These are phyloP conservation scores for Oryzias celebensis DNA, from an alignment of 2,113 vertebrate genomes.

Conservation along the genomic window DNA sequence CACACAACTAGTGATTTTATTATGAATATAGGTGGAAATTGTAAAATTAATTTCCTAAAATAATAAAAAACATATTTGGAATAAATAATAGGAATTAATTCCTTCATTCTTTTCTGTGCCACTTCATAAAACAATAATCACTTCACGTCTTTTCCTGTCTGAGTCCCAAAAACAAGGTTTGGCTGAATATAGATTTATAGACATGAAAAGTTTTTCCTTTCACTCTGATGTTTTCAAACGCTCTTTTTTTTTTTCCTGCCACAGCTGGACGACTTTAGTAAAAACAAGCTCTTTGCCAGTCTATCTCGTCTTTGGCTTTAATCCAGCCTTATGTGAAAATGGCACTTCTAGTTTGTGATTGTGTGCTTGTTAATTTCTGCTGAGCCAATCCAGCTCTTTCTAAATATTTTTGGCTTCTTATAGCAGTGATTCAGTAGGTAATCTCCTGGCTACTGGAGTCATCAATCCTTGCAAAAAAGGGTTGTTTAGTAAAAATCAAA, in stretches of 20 bases:
- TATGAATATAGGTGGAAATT: too few relatives aligned
- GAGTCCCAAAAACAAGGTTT: too few relatives aligned
- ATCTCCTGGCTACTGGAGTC: neutral
- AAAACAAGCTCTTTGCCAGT: constrained; percentile 5
- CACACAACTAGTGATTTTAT: too few relatives aligned
- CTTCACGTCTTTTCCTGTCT: neutral
- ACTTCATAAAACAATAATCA: neutral
- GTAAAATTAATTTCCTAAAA: neutral
- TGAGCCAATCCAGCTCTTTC: constrained; percentile 12
- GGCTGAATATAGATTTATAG: too few relatives aligned
- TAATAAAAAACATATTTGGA: too few relatives aligned
- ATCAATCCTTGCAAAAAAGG: neutral
- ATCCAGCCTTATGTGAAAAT: constrained; percentile 4
- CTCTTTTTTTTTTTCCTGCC: constrained; percentile 5
- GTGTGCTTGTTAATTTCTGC: constrained; percentile 38
- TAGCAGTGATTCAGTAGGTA: constrained; percentile 17
- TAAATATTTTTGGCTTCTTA: constrained; percentile 26
- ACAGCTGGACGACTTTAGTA: constrained; percentile 2
- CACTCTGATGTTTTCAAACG: neutral
- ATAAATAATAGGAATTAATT: too few relatives aligned
- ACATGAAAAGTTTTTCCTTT: too few relatives aligned
- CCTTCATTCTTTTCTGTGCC: neutral
- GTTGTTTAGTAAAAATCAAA: neutral
- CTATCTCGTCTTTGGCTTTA: neutral
- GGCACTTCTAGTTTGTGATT: constrained; percentile 55